Evolutionary conservation across 2,797 vertebrate genomes (phyloP), one percentile per base, ranked within the genome.

Genomic region (Artibeus lituratus): DNA sequence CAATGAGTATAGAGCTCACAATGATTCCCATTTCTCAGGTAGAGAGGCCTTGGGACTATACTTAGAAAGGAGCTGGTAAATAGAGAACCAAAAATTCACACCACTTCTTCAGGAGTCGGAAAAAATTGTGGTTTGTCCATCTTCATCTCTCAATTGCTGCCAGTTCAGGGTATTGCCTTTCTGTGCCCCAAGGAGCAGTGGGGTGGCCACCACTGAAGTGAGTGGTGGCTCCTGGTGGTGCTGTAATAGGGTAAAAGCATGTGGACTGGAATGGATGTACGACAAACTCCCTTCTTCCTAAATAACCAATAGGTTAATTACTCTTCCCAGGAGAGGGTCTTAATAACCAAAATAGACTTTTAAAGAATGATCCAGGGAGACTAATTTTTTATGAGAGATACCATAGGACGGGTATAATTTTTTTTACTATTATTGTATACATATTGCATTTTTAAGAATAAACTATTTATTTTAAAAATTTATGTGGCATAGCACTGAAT

Each of bases 101-200:
- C 5, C 18, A 8, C 0, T 57, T 65, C n/a, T 92, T 57, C 32
- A 62, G 24, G 49, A 49, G 9, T n/a, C 49, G 65, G 26, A 85
- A 16, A 1, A 65, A 51, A 90, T 1, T 69, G 72, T 82, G 29
- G 7, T 78, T 57, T 51, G 7, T 39, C 10, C 19, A 4, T 37
- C 51, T 90, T 82, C 7, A 37, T 37, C 10, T 19, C 51, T 84
- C 76, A 18, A 2, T 6, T 77, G 39, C 39, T 76, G 37, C 9
- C 10, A 26, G 4, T 32, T 57, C 7, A 39, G 22, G 7, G 19
- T 32, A 0, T 14, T 6, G 3, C 1, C 32, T 73, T 26, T 21
- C 35, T 77, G 9, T 78, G 42, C 67, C 10, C 16, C 19, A 0
- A 3, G 62, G 55, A 3, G 2, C 14, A 53, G 6, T 16, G 5